A percentile compares a stretch with the other conserved stretches of the same genome.
Conservation (phyloP, 30 jellyfish, hydroid and myxozoan species). For the Calvadosia cruxmelitensis region DNA sequence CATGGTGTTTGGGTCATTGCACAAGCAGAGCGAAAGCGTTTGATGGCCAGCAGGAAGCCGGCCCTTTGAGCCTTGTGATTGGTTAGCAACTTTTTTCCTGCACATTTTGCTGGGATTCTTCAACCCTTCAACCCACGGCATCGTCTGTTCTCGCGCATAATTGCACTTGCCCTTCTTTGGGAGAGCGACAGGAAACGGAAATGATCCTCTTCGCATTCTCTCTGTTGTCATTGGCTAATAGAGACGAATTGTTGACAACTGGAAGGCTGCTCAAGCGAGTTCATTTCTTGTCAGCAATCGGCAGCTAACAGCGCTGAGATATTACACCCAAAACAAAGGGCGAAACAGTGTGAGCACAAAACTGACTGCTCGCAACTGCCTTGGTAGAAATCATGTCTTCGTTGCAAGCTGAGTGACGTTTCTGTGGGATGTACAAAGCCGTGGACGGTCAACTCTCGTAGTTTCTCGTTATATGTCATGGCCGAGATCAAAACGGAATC, state of each 20-base stretch:
- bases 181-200: not conserved
- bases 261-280: not conserved
- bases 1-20: too few species aligned
- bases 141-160: not conserved
- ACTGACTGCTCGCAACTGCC: not conserved
- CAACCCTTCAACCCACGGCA: too few species aligned
- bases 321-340: not conserved
- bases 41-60: too few species aligned
- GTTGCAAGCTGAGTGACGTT: not conserved
- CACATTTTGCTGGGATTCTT: not conserved
- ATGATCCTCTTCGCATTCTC: not conserved
- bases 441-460: not conserved
- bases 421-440: not conserved
- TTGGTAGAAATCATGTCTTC: not conserved
- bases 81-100: not conserved
- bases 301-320: not conserved
- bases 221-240: not conserved
- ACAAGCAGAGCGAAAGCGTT: too few species aligned
- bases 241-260: not conserved
- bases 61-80: too few species aligned
- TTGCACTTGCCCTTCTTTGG: not conserved
- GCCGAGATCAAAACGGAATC: slow-evolving; percentile 41
- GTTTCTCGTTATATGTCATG: not conserved
- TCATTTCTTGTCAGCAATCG: not conserved
- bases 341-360: not conserved